Evolutionary conservation across 2,113 vertebrate species (phyloP).

Genomic region (Seriola rivoliana): DNA sequence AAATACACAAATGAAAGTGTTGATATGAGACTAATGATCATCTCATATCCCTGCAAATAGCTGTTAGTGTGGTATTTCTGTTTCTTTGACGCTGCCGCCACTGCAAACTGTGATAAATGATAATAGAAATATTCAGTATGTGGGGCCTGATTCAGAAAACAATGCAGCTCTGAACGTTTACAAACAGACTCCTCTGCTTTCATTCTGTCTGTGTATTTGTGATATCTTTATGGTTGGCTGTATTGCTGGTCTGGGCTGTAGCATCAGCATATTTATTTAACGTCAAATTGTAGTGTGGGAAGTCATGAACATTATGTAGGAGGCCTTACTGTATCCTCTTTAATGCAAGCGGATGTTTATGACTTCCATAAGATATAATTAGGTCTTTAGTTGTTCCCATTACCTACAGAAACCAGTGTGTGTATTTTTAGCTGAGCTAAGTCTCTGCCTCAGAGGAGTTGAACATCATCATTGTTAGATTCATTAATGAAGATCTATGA

Average conservation of each 20-base stretch:
- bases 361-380: constrained; percentile 1
- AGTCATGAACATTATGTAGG: constrained; percentile 6
- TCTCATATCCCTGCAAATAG: too few relatives aligned
- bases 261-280: neutral
- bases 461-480: neutral
- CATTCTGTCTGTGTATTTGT: neutral
- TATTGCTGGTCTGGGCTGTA: neutral
- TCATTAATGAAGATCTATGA: neutral
- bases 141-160: neutral
- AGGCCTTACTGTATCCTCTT: constrained; percentile 16
- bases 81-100: neutral
- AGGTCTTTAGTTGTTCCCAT: neutral
- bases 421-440: constrained; percentile 6
- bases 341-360: constrained; percentile 2
- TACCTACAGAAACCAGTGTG: neutral
- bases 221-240: neutral
- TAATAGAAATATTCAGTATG: too few relatives aligned
- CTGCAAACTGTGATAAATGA: too few relatives aligned
- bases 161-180: neutral
- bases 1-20: too few relatives aligned
- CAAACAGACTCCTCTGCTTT: neutral
- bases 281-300: neutral
- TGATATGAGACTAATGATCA: too few relatives aligned
- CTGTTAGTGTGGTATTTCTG: neutral
- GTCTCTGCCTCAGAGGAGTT: constrained; percentile 2